These are phyloP conservation scores for Heterodera filipjevi DNA, from an alignment of 2,888 invertebrate genomes.

Conservation along the genomic window DNA sequence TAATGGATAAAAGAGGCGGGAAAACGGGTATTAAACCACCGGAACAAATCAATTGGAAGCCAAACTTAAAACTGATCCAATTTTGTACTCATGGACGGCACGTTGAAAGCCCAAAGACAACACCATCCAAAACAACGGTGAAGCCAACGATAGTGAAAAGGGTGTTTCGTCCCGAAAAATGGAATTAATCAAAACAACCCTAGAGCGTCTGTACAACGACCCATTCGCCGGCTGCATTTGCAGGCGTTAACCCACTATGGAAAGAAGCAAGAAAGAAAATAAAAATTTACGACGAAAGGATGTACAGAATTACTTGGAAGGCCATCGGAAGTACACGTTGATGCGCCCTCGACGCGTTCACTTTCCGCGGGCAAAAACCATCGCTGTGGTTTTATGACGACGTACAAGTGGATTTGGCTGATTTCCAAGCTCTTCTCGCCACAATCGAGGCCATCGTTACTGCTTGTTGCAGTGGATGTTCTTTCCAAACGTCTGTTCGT, in stretches of 20 bases:
- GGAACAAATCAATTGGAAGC: too few species aligned
- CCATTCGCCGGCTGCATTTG: slow-evolving; percentile 14
- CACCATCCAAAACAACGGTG: not conserved
- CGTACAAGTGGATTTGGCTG: slow-evolving; percentile 14
- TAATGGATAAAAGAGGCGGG: not conserved
- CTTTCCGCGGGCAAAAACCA: not conserved
- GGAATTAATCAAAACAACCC: slow-evolving; percentile 3
- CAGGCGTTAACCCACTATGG: slow-evolving; percentile 1
- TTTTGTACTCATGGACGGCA: too few species aligned
- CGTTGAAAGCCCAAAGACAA: too few species aligned
- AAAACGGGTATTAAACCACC: too few species aligned
- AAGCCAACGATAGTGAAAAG: not conserved
- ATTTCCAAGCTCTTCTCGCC: slow-evolving; percentile 8
- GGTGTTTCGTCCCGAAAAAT: not conserved
- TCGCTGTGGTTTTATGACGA: slow-evolving; percentile 14
- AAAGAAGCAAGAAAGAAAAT: not conserved
- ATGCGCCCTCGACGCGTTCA: slow-evolving; percentile 1
- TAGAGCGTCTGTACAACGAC: not conserved
- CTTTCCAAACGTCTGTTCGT: slow-evolving; percentile 16
- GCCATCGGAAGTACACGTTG: not conserved
- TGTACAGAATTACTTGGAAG: not conserved
- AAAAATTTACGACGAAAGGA: not conserved
- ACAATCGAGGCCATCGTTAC: slow-evolving; percentile 21
- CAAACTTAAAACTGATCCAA: too few species aligned
- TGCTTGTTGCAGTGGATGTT: slow-evolving; percentile 22